Conservation (phyloP, 2,888 invertebrate genomes). For the Chalcis sispes region DNA sequence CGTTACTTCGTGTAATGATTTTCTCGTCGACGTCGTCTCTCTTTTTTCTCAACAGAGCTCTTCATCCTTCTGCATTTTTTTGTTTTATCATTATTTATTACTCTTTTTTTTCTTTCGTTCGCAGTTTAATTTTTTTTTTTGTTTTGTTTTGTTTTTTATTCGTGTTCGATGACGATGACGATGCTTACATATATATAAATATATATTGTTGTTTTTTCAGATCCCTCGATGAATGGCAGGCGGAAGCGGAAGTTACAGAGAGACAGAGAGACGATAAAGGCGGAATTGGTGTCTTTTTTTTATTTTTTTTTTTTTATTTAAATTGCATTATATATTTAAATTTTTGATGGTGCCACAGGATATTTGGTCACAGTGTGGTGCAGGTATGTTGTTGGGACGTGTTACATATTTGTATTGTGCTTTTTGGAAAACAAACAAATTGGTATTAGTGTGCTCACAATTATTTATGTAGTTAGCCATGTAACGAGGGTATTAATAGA, state of each 20-base stretch:
- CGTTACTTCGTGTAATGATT: background rate
- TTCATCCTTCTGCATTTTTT: background rate
- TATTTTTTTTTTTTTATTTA: slow-evolving; percentile 5
- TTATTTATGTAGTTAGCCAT: no score
- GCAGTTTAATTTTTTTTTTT: slow-evolving; percentile 3
- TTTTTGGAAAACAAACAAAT: slow-evolving; percentile 50
- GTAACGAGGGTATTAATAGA: background rate
- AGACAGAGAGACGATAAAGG: slow-evolving; percentile 29
- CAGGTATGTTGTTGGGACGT: slow-evolving; percentile 46
- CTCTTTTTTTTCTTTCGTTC: background rate
- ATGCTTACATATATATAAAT: background rate
- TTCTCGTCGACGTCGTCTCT: background rate
- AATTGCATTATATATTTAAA: no score
- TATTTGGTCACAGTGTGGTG: slow-evolving; percentile 30
- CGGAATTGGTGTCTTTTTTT: slow-evolving; percentile 20
- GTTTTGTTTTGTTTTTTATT: slow-evolving; percentile 3
- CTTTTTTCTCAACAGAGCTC: background rate
- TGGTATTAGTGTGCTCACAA: slow-evolving; percentile 27
- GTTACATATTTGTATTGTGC: slow-evolving; percentile 47
- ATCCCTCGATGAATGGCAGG: slow-evolving; percentile 46
- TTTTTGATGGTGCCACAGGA: slow-evolving; percentile 13
- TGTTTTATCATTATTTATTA: background rate
- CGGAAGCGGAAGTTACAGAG: slow-evolving; percentile 49
- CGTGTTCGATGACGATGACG: slow-evolving; percentile 27
- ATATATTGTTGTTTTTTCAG: background rate